These are phyloP conservation scores for Bombycilla garrulus DNA, from an alignment of 2,113 vertebrate genomes.

Conservation along the genomic window DNA sequence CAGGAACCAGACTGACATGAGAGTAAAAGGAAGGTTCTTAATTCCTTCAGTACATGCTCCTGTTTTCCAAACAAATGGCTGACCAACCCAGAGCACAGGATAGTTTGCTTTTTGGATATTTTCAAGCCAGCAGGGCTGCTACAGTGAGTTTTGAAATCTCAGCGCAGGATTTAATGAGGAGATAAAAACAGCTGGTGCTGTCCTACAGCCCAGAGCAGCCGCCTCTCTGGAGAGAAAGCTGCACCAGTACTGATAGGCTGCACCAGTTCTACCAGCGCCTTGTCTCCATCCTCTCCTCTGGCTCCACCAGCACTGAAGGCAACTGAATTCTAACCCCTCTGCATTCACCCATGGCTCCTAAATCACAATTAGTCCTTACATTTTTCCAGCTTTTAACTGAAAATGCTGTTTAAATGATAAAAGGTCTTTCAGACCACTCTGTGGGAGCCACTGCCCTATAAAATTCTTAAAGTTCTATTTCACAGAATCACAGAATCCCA, in stretches of 20 bases:
- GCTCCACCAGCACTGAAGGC: neutral
- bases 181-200: neutral
- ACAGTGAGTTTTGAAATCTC: neutral
- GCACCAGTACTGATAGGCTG: neutral
- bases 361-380: neutral
- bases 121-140: neutral
- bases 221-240: neutral
- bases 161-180: neutral
- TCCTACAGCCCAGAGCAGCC: neutral
- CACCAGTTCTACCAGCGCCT: neutral
- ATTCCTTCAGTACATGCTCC: neutral
- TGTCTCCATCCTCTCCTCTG: neutral
- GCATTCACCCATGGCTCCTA: rapidly evolving
- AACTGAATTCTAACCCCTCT: neutral
- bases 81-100: neutral
- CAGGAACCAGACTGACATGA: neutral
- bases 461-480: neutral
- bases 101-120: neutral
- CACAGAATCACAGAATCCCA: neutral
- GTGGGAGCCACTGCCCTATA: neutral
- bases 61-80: neutral
- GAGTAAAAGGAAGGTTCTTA: neutral
- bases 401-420: neutral
- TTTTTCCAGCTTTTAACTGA: neutral
- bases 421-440: neutral